phyloP scores from a whole-genome alignment of 2,113 vertebrate species.

The Brachionichthys hirsutus region DNA sequence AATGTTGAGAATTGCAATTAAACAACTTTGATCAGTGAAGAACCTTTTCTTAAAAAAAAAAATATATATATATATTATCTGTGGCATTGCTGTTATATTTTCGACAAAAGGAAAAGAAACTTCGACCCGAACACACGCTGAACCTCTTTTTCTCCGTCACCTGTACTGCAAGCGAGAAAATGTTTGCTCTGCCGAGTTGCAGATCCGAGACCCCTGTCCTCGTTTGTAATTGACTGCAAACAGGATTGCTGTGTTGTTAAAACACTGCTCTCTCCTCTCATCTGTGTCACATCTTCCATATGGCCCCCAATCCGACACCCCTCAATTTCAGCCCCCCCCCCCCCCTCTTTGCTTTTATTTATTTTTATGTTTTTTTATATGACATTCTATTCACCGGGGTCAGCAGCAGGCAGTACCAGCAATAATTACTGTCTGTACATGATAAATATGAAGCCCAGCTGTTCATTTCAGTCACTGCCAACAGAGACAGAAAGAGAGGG shows the following conservation, averaged over 20 bases:
- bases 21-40: too few relatives aligned
- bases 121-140: slow-evolving; percentile 44
- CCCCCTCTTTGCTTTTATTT: slow-evolving; percentile 29
- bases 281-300: slow-evolving; percentile 31
- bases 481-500: slow-evolving; percentile 57
- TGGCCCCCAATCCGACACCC: slow-evolving; percentile 33
- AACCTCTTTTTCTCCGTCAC: slow-evolving; percentile 49
- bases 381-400: slow-evolving; percentile 77
- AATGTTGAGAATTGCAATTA: too few relatives aligned
- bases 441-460: slow-evolving; percentile 85
- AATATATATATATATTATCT: slow-evolving; percentile 26
- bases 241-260: slow-evolving; percentile 73
- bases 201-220: slow-evolving; percentile 73
- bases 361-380: slow-evolving; percentile 56
- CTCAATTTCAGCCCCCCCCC: slow-evolving; percentile 54
- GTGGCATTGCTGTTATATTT: slow-evolving; percentile 37
- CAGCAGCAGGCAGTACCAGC: slow-evolving; percentile 82
- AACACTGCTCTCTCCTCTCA: slow-evolving; percentile 65
- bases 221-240: slow-evolving; percentile 80
- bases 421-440: slow-evolving; percentile 86
- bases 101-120: slow-evolving; percentile 24
- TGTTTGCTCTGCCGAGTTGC: slow-evolving; percentile 72
- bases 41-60: too few relatives aligned
- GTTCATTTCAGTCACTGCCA: slow-evolving; percentile 79
- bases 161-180: slow-evolving; percentile 55